phyloP scores from a whole-genome alignment of 2,888 invertebrate species.

The Brachylomia viminalis region DNA sequence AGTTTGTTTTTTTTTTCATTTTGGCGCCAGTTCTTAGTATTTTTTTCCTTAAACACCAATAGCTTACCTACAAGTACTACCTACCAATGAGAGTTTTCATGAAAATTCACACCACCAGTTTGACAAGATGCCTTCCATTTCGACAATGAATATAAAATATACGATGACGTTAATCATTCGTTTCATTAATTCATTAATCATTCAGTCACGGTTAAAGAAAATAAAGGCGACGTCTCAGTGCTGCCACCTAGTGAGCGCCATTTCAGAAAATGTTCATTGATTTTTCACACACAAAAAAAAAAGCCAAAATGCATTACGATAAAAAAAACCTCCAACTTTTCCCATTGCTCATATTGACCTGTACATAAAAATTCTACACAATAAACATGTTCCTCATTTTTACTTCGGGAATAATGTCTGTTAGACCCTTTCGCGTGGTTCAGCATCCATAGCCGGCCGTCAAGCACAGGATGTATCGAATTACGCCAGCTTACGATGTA shows the following conservation, averaged over 20 bases:
- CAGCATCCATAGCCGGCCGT: constrained; percentile 72
- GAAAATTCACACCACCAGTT: too few species aligned
- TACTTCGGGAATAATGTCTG: constrained; percentile 51
- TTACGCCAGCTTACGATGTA: constrained; percentile 87
- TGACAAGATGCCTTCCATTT: too few species aligned
- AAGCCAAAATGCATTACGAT: background rate
- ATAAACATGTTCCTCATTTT: constrained; percentile 44
- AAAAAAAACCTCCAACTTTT: constrained; percentile 9
- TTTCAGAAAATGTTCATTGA: too few species aligned
- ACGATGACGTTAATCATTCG: too few species aligned
- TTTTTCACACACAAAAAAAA: background rate
- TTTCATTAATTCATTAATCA: too few species aligned
- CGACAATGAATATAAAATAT: too few species aligned
- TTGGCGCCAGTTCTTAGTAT: background rate
- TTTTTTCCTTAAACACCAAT: background rate
- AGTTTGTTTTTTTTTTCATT: background rate
- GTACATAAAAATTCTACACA: constrained; percentile 27
- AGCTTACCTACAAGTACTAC: too few species aligned
- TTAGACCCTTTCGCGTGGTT: constrained; percentile 65
- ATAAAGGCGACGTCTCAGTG: too few species aligned
- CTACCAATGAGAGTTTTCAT: too few species aligned
- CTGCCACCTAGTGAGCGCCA: too few species aligned
- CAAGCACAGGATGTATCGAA: constrained; percentile 89
- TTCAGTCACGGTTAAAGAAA: too few species aligned
- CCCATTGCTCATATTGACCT: constrained; percentile 25